Base-by-base conservation (phyloP, 1,140 invertebrate genomes). In the Camponotus pennsylvanicus region DNA sequence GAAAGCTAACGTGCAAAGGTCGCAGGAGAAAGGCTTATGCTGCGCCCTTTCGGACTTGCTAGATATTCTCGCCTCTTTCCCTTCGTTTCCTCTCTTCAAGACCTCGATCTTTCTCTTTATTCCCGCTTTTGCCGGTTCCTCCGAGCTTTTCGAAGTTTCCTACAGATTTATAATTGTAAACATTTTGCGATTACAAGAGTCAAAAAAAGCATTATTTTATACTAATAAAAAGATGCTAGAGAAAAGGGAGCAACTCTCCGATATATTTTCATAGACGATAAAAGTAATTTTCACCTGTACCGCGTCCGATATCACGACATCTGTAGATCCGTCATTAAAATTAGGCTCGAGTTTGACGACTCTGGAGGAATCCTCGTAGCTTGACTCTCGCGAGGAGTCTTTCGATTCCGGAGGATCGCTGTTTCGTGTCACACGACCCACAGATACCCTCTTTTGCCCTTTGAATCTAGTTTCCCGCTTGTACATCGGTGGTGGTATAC, bases 401-500 rank as follows among this genome's bases (percentile, higher is more conserved):
- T 91, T 92, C 15, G 73, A 79, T 13, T 92, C 90, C 18, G 67
- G 1, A 15, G 85, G 71, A 0, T 94, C 92, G 13, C 84, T 93
- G 79, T 89, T 91, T 21, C 91, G 92, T 3, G 89, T 86, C 0
- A 84, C 85, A 3, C 93, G 91, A 49, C 93, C 94, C 0, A 95
- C 96, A 5, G 96, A 95, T 0, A 95, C 94, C 42, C 96, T 93
- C 86, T 96, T 96, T 89, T 96, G 96, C 1, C 94, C 94, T 85
- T 95, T 95, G 86, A 92, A 95, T 79, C 95, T 90, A 0, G 93
- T 95, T 49, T 95, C 94, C 0, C 94, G 92, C 69, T 94, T 93
- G 78, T 92, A 94, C 90, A 94, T 90, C 0, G 93, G 92, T 9
- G 92, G 91, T 73, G 93, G 92, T 85, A 92, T 89, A 37, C 69